Base-by-base conservation (phyloP, 1,140 invertebrate genomes). In the Nymphalis io region DNA sequence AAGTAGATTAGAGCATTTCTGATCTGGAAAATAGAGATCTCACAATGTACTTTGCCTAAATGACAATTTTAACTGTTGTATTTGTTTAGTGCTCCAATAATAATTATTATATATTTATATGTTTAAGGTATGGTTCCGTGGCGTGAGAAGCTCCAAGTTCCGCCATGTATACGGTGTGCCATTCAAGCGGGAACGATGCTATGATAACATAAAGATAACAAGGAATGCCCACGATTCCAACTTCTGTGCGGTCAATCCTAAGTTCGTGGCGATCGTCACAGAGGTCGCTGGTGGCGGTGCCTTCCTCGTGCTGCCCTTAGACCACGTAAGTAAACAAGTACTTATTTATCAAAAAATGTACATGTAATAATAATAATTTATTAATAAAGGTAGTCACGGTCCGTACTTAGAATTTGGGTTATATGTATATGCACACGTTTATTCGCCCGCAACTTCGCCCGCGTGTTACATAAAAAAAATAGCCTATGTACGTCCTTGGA, bases 231-330 rank as follows among this genome's bases (percentile, higher is more conserved):
- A 97, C 92, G 98, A 99, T 82, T 97, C 97, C 42, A 95, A 97
- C 80, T 98, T 98, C 88, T 98, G 97, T 86, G 96, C 96, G 3
- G 97, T 97, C 48, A 99, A 99, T 92, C 97, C 98, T 0, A 98
- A 98, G 92, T 99, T 98, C 92, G 93, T 99, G 59, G 98, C 98
- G 10, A 93, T 99, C 64, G 97, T 98, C 42, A 98, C 97, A 1
- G 98, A 99, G 92, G 97, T 98, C 15, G 97, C 97, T 13, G 98
- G 98, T 5, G 98, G 98, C 1, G 97, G 97, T 3, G 96, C 98
- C 18, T 99, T 99, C 89, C 91, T 98, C 0, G 97, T 99, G 3
- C 88, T 99, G 72, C 97, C 97, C 2, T 90, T 99, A 44, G 95
- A 97, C 86, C 95, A 96, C 90, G 97, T 98, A 92, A 94, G 94